Evolutionary conservation across 2,888 invertebrate species (phyloP), one percentile per base, ranked within the genome.

Genomic region (Rotaria magnacalcarata): DNA sequence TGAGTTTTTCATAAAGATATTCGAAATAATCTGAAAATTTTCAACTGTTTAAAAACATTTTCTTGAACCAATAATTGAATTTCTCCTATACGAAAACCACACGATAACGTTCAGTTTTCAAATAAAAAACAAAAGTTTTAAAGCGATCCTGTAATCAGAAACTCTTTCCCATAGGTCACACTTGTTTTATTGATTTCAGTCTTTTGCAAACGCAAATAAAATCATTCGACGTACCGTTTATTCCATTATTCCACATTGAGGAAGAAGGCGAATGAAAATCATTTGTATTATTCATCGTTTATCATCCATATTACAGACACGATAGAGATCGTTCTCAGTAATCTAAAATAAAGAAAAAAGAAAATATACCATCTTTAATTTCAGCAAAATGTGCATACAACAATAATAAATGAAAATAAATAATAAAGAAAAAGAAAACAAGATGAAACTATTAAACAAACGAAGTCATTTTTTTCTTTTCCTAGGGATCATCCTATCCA

Each of bases 351-450:
- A 67, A 67, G 27, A 27, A 34, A 67, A 67, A 67, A 14, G 1
- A 34, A 14, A 27, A 27, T 4, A 67, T 67, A 67, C 67, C 67
- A 27, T 67, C 27, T 67, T 27, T 67, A 67, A 34, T 67, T 67
- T 34, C 16, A 67, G n/a, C 34, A 67, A 34, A 34, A 67, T 27
- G 34, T 34, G 16, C n/a, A 67, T 27, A 67, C 67, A 34, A 67
- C 34, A 34, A 67, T 27, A 67, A 67, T 16, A 34, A 67, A 67
- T 16, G 67, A 67, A 67, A 67, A 67, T 67, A 67, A 67, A 67
- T 27, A 27, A 60, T 60, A 27, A 27, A 60, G 27, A 60, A 60
- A 60, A 60, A 27, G 27, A 21, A 60, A 27, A 52, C 52, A 52
- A 52, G 52, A 54, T 21, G 6, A 21, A 54, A 54, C 54, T 3